phyloP scores from a whole-genome alignment of 2,888 invertebrate species.

The Ophion ventricosus region DNA sequence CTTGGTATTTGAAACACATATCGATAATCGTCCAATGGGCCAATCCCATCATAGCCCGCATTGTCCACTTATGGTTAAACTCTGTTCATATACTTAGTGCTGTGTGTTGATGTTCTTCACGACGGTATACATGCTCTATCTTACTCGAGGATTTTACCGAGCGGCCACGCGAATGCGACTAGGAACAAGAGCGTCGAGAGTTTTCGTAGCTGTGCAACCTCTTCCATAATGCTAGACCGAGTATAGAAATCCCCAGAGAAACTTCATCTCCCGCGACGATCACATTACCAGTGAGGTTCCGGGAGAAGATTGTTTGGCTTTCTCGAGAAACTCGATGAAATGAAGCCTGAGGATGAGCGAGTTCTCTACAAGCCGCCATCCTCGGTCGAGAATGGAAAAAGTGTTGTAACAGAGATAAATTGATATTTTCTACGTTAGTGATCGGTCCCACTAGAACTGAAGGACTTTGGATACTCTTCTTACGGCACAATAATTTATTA shows the following conservation, averaged over 20 bases:
- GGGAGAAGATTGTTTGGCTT: conserved; percentile 76
- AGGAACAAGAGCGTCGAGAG: conserved; percentile 18
- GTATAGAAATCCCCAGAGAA: conserved; percentile 59
- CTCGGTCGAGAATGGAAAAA: conserved; percentile 57
- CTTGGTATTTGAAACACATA: background rate
- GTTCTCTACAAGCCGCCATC: background rate
- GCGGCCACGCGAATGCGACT: conserved; percentile 47
- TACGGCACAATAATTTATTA: background rate
- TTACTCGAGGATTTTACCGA: conserved; percentile 50
- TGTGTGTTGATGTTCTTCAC: conserved; percentile 36
- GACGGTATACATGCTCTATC: conserved; percentile 32
- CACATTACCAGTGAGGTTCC: conserved; percentile 74
- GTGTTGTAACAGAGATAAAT: conserved; percentile 52
- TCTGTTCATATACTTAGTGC: conserved; percentile 25
- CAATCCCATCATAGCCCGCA: conserved; percentile 36
- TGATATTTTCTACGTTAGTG: conserved; percentile 12
- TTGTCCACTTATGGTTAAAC: conserved; percentile 26
- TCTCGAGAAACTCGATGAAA: conserved; percentile 73
- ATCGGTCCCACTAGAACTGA: background rate
- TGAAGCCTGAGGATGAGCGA: conserved; percentile 68
- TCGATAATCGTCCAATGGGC: conserved; percentile 9
- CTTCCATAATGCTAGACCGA: conserved; percentile 40
- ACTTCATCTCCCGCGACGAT: conserved; percentile 72
- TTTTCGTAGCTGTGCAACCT: conserved; percentile 32
- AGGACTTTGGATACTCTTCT: conserved; percentile 11